phyloP scores from a whole-genome alignment of 2,888 invertebrate species.

The Drosophila nr. medialis region DNA sequence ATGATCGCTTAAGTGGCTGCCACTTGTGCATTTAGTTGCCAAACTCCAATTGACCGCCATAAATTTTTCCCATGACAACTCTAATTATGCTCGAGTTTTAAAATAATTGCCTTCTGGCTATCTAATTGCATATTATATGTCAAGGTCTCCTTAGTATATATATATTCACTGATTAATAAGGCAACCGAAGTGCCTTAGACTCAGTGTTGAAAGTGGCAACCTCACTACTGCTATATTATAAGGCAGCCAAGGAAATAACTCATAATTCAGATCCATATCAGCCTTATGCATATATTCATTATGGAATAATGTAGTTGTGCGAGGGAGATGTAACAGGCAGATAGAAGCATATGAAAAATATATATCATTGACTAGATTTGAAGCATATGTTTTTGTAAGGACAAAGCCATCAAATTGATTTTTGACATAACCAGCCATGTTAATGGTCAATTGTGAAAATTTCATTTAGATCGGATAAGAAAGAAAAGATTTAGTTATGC shows the following conservation, averaged over 20 bases:
- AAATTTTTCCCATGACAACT: conserved; percentile 69
- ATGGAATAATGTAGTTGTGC: not conserved
- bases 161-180: not conserved
- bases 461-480: too few species aligned
- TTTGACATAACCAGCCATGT: too few species aligned
- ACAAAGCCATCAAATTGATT: too few species aligned
- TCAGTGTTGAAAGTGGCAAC: not conserved
- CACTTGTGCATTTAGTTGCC: conserved; percentile 52
- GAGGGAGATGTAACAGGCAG: not conserved
- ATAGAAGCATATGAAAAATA: too few species aligned
- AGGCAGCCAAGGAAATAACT: not conserved
- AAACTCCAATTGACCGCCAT: conserved; percentile 55
- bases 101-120: not conserved
- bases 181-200: not conserved
- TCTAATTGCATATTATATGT: not conserved
- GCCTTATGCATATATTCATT: too few species aligned
- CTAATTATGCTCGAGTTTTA: conserved; percentile 53
- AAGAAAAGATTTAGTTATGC: not conserved
- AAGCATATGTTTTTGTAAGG: too few species aligned
- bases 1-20: conserved; percentile 71
- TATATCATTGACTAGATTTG: too few species aligned
- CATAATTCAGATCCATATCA: not conserved
- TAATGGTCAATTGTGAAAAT: too few species aligned
- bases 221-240: too few species aligned
- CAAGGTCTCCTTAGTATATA: not conserved